A percentile compares a stretch with the other conserved stretches of the same genome.
phyloP scores from a whole-genome alignment of 2,797 vertebrate species.

The Eospalax fontanierii region DNA sequence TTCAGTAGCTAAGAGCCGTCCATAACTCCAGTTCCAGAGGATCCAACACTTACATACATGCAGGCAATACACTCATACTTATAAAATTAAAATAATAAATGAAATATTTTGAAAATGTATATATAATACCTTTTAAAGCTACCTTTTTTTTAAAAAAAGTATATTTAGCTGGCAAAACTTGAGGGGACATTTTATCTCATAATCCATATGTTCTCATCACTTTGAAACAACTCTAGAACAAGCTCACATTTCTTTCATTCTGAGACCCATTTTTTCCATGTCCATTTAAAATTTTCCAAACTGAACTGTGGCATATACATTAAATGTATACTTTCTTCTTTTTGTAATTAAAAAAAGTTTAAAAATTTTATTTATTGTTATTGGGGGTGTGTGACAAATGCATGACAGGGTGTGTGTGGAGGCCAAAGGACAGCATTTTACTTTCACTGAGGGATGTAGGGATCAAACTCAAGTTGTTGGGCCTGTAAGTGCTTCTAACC shows the following conservation, averaged over 20 bases:
- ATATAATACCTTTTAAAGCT: too few species aligned
- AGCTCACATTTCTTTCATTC: slow-evolving; percentile 26
- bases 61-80: too few species aligned
- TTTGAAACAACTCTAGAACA: slow-evolving; percentile 58
- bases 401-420: neutral
- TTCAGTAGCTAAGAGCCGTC: too few species aligned
- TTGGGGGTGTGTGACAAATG: too few species aligned
- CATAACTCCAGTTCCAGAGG: too few species aligned
- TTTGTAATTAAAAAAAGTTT: neutral
- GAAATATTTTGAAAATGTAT: too few species aligned
- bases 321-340: slow-evolving; percentile 43
- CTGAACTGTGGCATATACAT: slow-evolving; percentile 39
- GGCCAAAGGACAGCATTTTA: neutral
- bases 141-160: too few species aligned
- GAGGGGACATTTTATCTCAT: slow-evolving; percentile 51
- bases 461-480: neutral
- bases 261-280: neutral
- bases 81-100: too few species aligned
- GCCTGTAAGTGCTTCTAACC: neutral
- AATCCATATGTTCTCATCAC: neutral
- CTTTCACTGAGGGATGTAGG: neutral
- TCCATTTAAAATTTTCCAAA: slow-evolving; percentile 52
- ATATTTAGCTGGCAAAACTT: neutral
- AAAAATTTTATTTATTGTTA: neutral
- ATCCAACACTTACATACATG: too few species aligned